phyloP scores from a whole-genome alignment of 2,888 invertebrate genomes.

The Plutella xylostella region DNA sequence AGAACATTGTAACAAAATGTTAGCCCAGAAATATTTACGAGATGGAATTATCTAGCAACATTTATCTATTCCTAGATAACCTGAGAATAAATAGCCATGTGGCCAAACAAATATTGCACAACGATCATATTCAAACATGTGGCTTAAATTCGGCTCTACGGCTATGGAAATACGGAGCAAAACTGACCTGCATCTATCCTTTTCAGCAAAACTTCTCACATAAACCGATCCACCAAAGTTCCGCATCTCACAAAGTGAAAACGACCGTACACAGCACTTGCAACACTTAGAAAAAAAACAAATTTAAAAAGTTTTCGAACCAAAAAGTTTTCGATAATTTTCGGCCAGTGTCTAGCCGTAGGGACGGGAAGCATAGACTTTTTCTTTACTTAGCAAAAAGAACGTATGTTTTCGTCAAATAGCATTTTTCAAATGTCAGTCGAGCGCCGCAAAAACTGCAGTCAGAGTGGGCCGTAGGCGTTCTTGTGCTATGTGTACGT shows the following conservation, averaged over 20 bases:
- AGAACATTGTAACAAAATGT: too few species aligned
- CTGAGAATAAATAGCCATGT: too few species aligned
- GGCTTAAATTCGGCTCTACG: too few species aligned
- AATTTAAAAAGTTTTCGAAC: background rate
- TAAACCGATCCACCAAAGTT: constrained; percentile 6
- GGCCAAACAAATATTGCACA: too few species aligned
- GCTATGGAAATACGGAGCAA: too few species aligned
- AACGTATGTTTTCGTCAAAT: constrained; percentile 64
- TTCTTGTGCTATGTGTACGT: constrained; percentile 38
- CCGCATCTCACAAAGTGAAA: constrained; percentile 6
- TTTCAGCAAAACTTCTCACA: constrained; percentile 6
- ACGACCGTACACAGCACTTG: too few species aligned
- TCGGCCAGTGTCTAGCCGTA: background rate
- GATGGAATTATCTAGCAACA: too few species aligned
- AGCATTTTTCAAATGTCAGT: constrained; percentile 66
- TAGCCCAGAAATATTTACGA: too few species aligned
- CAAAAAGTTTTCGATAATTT: too few species aligned
- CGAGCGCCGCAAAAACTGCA: constrained; percentile 47
- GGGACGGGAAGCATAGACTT: constrained; percentile 8
- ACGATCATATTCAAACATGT: too few species aligned
- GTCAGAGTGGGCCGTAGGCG: constrained; percentile 59
- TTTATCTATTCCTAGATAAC: too few species aligned
- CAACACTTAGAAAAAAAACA: background rate
- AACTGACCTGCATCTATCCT: constrained; percentile 13
- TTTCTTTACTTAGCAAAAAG: constrained; percentile 34